Evolutionary conservation across 2,797 vertebrate species (phyloP).

Genomic region (Capromys pilorides): DNA sequence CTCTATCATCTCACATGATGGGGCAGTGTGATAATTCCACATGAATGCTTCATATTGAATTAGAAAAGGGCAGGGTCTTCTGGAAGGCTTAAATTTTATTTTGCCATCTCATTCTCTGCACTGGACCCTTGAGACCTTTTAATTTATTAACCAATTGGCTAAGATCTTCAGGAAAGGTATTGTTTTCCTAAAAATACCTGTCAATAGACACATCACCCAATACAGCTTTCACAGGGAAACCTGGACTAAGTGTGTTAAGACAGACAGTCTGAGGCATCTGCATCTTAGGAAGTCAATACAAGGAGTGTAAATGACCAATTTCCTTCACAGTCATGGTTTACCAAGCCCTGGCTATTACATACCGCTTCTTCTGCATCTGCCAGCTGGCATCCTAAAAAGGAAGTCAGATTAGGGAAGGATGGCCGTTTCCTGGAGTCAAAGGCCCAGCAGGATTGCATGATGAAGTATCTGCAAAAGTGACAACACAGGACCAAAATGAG

Average conservation of each 20-base stretch:
- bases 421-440: conserved; percentile 90
- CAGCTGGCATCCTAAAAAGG: conserved; percentile 91
- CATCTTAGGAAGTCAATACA: neutral
- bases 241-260: neutral
- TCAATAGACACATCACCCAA: neutral
- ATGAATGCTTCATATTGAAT: neutral
- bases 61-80: neutral
- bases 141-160: neutral
- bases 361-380: conserved; percentile 91
- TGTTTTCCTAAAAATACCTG: neutral
- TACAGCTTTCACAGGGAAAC: neutral
- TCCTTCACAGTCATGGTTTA: neutral
- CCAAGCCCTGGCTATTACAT: conserved; percentile 67
- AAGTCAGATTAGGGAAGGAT: conserved; percentile 91
- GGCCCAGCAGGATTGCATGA: conserved; percentile 95
- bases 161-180: neutral
- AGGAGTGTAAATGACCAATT: neutral
- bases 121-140: conserved; percentile 10
- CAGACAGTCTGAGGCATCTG: neutral
- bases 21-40: neutral
- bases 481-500: neutral
- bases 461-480: conserved; percentile 88
- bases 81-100: neutral
- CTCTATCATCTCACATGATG: accelerated
- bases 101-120: neutral